A percentile compares a stretch with the other conserved stretches of the same genome.
phyloP scores from a whole-genome alignment of 2,888 invertebrate genomes.

The Pantelozetes paolii region DNA sequence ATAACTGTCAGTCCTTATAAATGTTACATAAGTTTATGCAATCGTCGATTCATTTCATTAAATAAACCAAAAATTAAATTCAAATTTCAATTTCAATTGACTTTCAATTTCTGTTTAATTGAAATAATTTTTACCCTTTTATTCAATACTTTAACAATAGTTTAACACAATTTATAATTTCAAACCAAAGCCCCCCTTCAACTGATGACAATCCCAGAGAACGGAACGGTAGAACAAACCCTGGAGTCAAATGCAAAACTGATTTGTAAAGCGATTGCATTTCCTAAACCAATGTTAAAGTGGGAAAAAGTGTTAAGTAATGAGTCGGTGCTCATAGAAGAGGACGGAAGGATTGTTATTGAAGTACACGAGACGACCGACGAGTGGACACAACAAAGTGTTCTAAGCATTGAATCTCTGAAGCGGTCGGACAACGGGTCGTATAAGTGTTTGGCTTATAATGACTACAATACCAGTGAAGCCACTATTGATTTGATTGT shows the following conservation, averaged over 20 bases:
- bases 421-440: slow-evolving; percentile 70
- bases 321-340: slow-evolving; percentile 12
- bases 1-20: too few relatives aligned
- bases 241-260: slow-evolving; percentile 44
- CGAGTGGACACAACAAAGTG: slow-evolving; percentile 54
- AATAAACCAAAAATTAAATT: background rate
- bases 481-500: slow-evolving; percentile 44
- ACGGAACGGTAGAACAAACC: slow-evolving; percentile 34
- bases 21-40: too few relatives aligned
- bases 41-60: background rate
- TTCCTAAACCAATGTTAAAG: slow-evolving; percentile 44
- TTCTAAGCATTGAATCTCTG: slow-evolving; percentile 59
- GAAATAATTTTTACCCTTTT: slow-evolving; percentile 10
- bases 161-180: background rate
- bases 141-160: too few relatives aligned
- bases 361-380: slow-evolving; percentile 14
- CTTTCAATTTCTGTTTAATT: background rate
- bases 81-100: background rate
- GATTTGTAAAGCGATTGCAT: slow-evolving; percentile 45
- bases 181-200: slow-evolving; percentile 43
- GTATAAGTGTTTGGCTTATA: slow-evolving; percentile 58
- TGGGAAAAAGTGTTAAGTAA: slow-evolving; percentile 42
- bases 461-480: slow-evolving; percentile 46
- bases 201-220: slow-evolving; percentile 42
- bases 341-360: slow-evolving; percentile 22